Evolutionary conservation across 2,797 vertebrate genomes (phyloP), one percentile per base, ranked within the genome.

Genomic region (Takifugu ocellatus): DNA sequence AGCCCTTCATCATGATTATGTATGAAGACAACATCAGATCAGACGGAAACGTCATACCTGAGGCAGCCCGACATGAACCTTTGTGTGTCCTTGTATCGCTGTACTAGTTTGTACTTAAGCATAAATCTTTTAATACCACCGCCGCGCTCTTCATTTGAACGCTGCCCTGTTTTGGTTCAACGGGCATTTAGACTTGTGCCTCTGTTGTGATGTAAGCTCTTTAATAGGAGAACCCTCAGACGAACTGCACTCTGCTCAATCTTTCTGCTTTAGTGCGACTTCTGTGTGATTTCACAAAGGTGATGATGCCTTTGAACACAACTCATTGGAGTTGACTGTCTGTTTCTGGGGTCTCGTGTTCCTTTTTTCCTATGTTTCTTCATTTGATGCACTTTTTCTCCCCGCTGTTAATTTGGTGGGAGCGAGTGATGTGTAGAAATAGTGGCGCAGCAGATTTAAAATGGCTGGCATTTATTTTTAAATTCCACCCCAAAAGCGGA

Each of bases 401-500:
- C 48, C 61, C 3, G 33, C 33, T 69, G 77, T 71, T 65, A 29
- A 61, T 59, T 48, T 66, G 53, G 69, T 71, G 56, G 56, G 21
- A 21, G 21, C 21, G 21, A 56, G 51, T 69, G 59, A 79, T 74
- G 59, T 71, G 70, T 39, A 47, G 49, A 67, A 72, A 74, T 6
- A 56, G 59, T 2, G 17, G 56, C 51, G 45, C 49, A 77, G 44
- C 25, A 68, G 48, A 57, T 55, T 54, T 70, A 78, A 83, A 70
- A 86, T 82, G 65, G 70, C 79, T 66, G n/a, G 69, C 50, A 70
- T 73, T 56, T 50, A 51, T 55, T 64, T 51, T 50, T 62, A 56
- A 2, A 76, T 62, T 85, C 31, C 72, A 79, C 63, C 29, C 51
- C 70, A 53, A 73, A 84, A 83, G 78, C 66, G 75, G 72, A 62